These are phyloP conservation scores for Tachystola acroxantha DNA, from an alignment of 2,888 invertebrate genomes.

Conservation along the genomic window DNA sequence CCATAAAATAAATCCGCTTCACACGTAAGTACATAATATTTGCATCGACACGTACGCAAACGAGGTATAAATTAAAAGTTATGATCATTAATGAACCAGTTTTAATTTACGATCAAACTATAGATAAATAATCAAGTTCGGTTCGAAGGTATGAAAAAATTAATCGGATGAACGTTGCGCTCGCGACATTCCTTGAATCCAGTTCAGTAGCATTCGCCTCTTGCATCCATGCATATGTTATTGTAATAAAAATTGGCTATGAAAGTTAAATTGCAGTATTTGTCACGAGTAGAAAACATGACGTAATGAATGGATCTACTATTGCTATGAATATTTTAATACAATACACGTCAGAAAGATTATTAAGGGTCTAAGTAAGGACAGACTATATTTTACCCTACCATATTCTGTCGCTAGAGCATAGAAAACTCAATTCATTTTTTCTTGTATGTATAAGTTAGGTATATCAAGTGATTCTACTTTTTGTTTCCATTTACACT, in stretches of 20 bases:
- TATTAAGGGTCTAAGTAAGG: no score
- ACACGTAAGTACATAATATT: slow-evolving; percentile 40
- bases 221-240: slow-evolving; percentile 27
- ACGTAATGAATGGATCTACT: slow-evolving; percentile 10
- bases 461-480: no score
- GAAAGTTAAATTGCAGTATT: slow-evolving; percentile 27
- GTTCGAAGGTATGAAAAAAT: slow-evolving; percentile 43
- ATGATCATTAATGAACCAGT: slow-evolving; percentile 67
- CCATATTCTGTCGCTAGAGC: no score
- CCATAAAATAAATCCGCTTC: slow-evolving; percentile 39
- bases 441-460: no score
- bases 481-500: no score
- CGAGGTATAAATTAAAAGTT: slow-evolving; percentile 59
- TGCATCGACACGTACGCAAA: slow-evolving; percentile 44
- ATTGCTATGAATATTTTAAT: not conserved
- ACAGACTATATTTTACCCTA: no score
- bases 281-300: slow-evolving; percentile 20
- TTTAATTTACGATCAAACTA: slow-evolving; percentile 59
- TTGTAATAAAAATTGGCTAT: slow-evolving; percentile 26
- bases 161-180: slow-evolving; percentile 37
- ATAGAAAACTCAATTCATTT: no score
- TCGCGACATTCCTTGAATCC: slow-evolving; percentile 35
- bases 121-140: slow-evolving; percentile 51
- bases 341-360: not conserved
- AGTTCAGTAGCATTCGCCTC: slow-evolving; percentile 27